Evolutionary conservation across 2,888 invertebrate species (phyloP).

Genomic region (Drosophila siamana): DNA sequence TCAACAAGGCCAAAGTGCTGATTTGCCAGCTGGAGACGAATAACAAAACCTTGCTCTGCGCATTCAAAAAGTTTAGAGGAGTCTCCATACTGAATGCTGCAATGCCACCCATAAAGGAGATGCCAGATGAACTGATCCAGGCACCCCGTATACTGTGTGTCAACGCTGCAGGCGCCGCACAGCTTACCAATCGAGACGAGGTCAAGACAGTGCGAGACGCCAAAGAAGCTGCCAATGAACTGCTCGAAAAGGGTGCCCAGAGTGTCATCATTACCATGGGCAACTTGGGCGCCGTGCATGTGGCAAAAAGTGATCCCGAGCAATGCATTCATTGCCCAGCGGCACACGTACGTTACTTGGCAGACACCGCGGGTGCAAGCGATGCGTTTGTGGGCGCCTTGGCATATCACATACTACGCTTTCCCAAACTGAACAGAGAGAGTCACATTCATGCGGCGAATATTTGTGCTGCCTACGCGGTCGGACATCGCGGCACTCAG

Average conservation of each 20-base stretch:
- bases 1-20: conserved; percentile 87
- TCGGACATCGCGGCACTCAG: conserved; percentile 85
- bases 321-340: conserved; percentile 88
- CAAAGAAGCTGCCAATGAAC: conserved; percentile 87
- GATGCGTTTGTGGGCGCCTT: conserved; percentile 97
- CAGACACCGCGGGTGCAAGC: conserved; percentile 95
- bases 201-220: conserved; percentile 86
- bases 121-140: conserved; percentile 88
- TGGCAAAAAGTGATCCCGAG: conserved; percentile 83
- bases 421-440: conserved; percentile 87
- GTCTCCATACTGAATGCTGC: conserved; percentile 96
- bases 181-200: conserved; percentile 86
- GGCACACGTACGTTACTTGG: conserved; percentile 88
- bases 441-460: conserved; percentile 91
- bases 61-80: conserved; percentile 88
- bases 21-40: conserved; percentile 95
- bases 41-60: conserved; percentile 89
- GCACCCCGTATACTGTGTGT: conserved; percentile 94
- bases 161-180: conserved; percentile 94
- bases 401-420: conserved; percentile 90
- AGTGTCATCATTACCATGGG: conserved; percentile 95
- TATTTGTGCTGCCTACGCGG: conserved; percentile 91
- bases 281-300: conserved; percentile 90
- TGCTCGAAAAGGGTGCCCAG: conserved; percentile 90
- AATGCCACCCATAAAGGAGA: conserved; percentile 89